Evolutionary conservation across 2,888 invertebrate species (phyloP), one percentile per base, ranked within the genome.

Genomic region (Phorcus lineatus): DNA sequence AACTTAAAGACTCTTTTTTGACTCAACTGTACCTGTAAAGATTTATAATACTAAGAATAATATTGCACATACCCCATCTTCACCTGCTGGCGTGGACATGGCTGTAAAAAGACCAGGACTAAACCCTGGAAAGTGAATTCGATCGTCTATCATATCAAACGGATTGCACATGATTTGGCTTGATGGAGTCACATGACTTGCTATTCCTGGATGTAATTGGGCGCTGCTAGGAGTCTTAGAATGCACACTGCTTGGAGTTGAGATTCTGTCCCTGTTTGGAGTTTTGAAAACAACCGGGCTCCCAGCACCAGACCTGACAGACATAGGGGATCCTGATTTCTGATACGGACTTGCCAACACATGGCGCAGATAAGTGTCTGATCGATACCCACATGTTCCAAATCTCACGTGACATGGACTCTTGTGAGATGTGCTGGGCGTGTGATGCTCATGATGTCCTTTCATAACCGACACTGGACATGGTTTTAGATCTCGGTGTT

Each of bases 101-200:
- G 85, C 84, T 36, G 86, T 86, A 74, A 92, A 92, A 74, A 91
- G 83, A n/a, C 88, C 88, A 3, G 92, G 92, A 77, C 91, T 91
- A 84, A 90, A 91, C 0, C 88, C 81, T 2, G 91, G 89, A 22
- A 88, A 87, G 53, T 91, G 87, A 66, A 92, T 84, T 47, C 85
- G 85, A 40, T 90, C 82, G 7, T 70, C 54, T 19, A 74, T 84
- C 24, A 77, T 79, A 28, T 92, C 92, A 87, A 92, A 92, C 0
- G 92, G 92, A 80, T 92, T 92, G 57, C 81, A 62, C 0, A 86
- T 67, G 1, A 86, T 24, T 22, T 24, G 47, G 24, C 74, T 80
- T n/a, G 86, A 84, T n/a, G 87, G 87, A 0, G 86, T 86, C 11
- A 80, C 77, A 80, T 81, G 85, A 36, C 22, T 47, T 55, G 7